Percentiles rank a stretch among this genome's conserved stretches.
These are phyloP conservation scores for Decapterus maruadsi DNA, from an alignment of 2,797 vertebrate species.

Conservation along the genomic window DNA sequence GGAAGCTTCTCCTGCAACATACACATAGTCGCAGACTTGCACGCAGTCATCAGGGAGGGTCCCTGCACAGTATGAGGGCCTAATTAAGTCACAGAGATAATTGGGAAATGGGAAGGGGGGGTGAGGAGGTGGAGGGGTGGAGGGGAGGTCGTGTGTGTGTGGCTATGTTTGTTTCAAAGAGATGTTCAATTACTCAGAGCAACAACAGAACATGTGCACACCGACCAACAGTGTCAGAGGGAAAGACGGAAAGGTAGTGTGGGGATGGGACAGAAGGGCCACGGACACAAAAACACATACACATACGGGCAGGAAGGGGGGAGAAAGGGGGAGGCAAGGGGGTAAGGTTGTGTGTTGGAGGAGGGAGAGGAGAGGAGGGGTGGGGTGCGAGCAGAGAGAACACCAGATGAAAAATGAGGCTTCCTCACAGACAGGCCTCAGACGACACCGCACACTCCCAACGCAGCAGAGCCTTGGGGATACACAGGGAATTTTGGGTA, in stretches of 20 bases:
- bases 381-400: constrained; percentile 24
- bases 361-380: no score
- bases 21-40: constrained; percentile 63
- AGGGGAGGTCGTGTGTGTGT: constrained; percentile 10
- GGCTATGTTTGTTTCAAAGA: constrained; percentile 72
- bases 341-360: background rate
- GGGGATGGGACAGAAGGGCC: constrained; percentile 55
- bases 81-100: constrained; percentile 85
- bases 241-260: constrained; percentile 38
- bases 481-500: constrained; percentile 78
- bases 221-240: constrained; percentile 20
- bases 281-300: constrained; percentile 38
- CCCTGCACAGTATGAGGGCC: constrained; percentile 66
- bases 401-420: constrained; percentile 80
- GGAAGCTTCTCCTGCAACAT: constrained; percentile 66
- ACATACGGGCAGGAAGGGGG: constrained; percentile 31
- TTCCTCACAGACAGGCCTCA: constrained; percentile 72
- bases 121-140: background rate
- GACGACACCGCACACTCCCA: constrained; percentile 68
- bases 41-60: constrained; percentile 70
- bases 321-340: background rate
- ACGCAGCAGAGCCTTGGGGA: constrained; percentile 69
- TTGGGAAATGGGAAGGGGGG: constrained; percentile 59
- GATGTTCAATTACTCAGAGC: constrained; percentile 69
- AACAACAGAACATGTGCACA: constrained; percentile 44